Conservation (phyloP, 2,888 invertebrate genomes). For the Mythimna vitellina region DNA sequence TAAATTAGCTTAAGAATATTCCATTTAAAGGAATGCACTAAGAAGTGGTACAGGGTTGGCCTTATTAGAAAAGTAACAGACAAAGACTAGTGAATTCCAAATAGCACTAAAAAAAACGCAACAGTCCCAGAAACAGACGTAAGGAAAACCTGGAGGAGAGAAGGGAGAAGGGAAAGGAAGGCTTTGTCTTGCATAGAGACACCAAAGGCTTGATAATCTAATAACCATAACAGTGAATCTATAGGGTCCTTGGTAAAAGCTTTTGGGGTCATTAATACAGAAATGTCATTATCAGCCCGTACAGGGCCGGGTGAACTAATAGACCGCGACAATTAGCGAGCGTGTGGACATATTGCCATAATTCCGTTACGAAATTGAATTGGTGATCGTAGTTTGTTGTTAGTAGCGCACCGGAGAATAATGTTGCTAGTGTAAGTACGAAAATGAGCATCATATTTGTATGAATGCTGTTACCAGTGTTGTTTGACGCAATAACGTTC, state of each 20-base stretch:
- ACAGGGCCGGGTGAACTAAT: conserved; percentile 35
- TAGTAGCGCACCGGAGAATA: conserved; percentile 16
- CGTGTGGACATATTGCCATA: conserved; percentile 48
- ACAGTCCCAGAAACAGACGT: background rate
- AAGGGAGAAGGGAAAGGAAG: too few relatives aligned
- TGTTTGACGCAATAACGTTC: background rate
- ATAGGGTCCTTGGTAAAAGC: conserved; percentile 12
- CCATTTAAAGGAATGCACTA: too few relatives aligned
- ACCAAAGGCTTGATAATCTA: background rate
- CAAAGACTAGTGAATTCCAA: background rate
- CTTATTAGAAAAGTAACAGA: too few relatives aligned
- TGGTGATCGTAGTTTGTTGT: conserved; percentile 34
- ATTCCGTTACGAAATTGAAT: conserved; percentile 45
- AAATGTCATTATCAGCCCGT: conserved; percentile 47
- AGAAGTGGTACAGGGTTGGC: background rate
- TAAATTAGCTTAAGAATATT: too few relatives aligned
- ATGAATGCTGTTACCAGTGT: background rate
- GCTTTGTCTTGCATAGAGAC: background rate
- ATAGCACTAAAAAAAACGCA: background rate
- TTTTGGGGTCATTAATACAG: conserved; percentile 44
- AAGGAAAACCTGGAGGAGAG: background rate
- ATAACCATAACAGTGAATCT: background rate
- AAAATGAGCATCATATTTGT: conserved; percentile 10
- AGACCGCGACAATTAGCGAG: conserved; percentile 44
- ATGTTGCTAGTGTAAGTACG: conserved; percentile 4